Conservation (phyloP, 2,888 invertebrate species). For the Calephelis perditalis region DNA sequence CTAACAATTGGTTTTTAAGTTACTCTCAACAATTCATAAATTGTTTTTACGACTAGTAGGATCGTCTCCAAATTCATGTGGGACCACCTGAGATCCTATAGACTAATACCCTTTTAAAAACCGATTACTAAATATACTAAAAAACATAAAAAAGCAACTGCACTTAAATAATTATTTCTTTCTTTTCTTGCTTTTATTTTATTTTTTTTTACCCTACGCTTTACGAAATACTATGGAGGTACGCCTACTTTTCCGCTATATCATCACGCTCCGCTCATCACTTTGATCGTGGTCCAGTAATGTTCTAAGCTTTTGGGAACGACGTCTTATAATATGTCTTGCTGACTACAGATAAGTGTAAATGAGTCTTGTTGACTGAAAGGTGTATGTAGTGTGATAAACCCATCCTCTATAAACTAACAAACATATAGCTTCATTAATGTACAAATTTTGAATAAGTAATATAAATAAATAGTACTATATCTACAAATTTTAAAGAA, state of each 20-base stretch:
- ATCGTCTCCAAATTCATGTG: too few relatives aligned
- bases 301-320: constrained; percentile 39
- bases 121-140: too few relatives aligned
- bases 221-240: not conserved
- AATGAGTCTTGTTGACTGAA: constrained; percentile 43
- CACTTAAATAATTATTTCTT: too few relatives aligned
- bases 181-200: too few relatives aligned
- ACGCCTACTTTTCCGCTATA: not conserved
- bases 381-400: constrained; percentile 31
- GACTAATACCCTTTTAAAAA: too few relatives aligned
- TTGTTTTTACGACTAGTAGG: too few relatives aligned
- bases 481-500: too few relatives aligned
- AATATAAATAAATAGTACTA: too few relatives aligned
- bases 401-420: not conserved
- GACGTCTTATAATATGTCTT: constrained; percentile 49
- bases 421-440: not conserved
- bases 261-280: constrained; percentile 19
- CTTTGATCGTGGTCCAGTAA: constrained; percentile 38
- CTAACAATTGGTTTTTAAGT: too few relatives aligned
- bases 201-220: not conserved
- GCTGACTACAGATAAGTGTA: constrained; percentile 53
- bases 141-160: too few relatives aligned
- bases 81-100: too few relatives aligned
- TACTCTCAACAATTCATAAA: too few relatives aligned
- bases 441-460: not conserved